Base-by-base conservation (phyloP, 2,888 invertebrate genomes). In the Metellina segmentata region DNA sequence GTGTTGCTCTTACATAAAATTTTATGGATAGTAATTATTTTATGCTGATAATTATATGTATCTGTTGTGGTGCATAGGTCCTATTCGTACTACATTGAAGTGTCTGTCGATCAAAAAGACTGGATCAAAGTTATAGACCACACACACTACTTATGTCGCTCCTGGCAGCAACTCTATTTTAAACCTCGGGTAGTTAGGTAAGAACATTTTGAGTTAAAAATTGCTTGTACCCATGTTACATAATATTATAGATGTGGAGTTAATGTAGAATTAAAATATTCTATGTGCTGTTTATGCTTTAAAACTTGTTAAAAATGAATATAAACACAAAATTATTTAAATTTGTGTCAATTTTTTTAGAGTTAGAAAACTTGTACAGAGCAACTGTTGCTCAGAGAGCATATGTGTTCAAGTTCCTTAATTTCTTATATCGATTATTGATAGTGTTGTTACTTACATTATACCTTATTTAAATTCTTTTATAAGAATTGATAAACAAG, bases 111-210 rank as follows among this genome's bases (percentile, higher is more conserved):
- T 96, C 97, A 98, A 95, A 97, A 97, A 95, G 98, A 99, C 95
- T 99, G 99, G 99, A 97, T 97, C 93, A 96, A 97, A 91, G 97
- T 99, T 87, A 96, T 99, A 93, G 99, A 99, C 95, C 97, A 99
- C 96, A 97, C 97, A 93, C 96, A 96, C 93, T 98, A 97, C 96
- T 97, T 97, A 95, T 99, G 99, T 95, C 97, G 99, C 92, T 99
- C 99, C 20, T 99, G 98, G 98, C 99, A 99, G 96, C 97, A 97
- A 95, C 96, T 99, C 81, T 98, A 98, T 96, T 99, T 99, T 95
- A 96, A 97, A 94, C 96, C 97, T 69, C 95, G 98, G 91, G 98
- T 99, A 86, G 98, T 98, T 93, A 97, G 97, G 95, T 96, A 92
- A 91, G 8, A 6, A 52, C 19, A 13, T 53, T 69, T 13, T 61